Evolutionary conservation across 2,888 invertebrate species (phyloP).

Genomic region (Xanthia icteritia): DNA sequence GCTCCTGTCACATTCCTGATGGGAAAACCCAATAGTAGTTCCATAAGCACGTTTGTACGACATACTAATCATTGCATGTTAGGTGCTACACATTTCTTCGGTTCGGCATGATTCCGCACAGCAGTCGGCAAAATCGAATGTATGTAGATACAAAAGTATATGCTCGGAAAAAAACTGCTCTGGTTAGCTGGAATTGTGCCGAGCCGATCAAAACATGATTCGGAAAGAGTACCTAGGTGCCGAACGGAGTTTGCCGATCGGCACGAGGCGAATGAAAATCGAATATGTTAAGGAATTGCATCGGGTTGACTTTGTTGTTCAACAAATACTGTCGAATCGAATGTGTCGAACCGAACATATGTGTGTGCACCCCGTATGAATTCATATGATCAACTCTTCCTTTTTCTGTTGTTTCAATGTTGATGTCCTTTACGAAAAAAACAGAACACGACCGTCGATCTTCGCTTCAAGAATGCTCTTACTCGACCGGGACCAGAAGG

Average conservation of each 20-base stretch:
- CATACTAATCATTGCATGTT: not conserved
- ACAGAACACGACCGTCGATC: slow-evolving; percentile 55
- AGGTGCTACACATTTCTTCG: not conserved
- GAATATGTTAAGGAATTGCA: too few species aligned
- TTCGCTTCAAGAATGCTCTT: slow-evolving; percentile 64
- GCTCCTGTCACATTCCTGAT: not conserved
- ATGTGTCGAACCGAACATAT: not conserved
- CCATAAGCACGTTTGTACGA: not conserved
- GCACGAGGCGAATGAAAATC: not conserved
- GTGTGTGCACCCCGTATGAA: not conserved
- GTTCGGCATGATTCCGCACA: too few species aligned
- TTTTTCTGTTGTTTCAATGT: not conserved
- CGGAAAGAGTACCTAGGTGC: too few species aligned
- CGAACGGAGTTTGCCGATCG: too few species aligned
- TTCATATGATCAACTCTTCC: not conserved
- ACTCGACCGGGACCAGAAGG: slow-evolving; percentile 31
- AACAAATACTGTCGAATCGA: not conserved
- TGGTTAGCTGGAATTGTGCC: too few species aligned
- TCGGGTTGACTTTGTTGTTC: not conserved
- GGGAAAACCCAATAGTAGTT: too few species aligned
- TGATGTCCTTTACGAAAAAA: not conserved
- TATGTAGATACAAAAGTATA: too few species aligned
- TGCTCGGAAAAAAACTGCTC: too few species aligned
- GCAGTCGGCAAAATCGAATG: not conserved
- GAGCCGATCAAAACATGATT: not conserved